Conservation (phyloP, 2,797 vertebrate genomes). For the Pseudopleuronectes americanus region DNA sequence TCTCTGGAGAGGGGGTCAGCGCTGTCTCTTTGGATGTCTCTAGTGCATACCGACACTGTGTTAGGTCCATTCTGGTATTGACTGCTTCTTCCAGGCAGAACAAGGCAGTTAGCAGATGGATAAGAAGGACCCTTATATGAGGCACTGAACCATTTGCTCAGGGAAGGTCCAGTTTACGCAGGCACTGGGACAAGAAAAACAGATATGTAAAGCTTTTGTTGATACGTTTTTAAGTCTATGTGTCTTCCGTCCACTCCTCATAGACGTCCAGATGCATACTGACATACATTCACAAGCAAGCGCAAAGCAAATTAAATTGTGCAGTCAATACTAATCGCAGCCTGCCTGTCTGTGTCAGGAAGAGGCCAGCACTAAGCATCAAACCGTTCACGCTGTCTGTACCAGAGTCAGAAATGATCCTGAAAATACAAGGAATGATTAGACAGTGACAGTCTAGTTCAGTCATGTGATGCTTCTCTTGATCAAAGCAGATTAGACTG, state of each 20-base stretch:
- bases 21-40: conserved; percentile 54
- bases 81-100: conserved; percentile 64
- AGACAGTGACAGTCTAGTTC: conserved; percentile 67
- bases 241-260: conserved; percentile 19
- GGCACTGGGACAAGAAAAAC: not conserved
- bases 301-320: conserved; percentile 53
- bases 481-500: conserved; percentile 74
- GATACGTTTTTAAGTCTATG: conserved; percentile 9
- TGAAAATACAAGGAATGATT: conserved; percentile 66
- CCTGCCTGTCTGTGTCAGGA: conserved; percentile 58
- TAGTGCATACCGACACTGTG: conserved; percentile 56
- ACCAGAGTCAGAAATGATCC: conserved; percentile 34
- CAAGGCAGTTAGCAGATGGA: conserved; percentile 40
- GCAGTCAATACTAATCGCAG: conserved; percentile 58
- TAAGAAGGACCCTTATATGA: conserved; percentile 35
- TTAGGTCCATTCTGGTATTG: conserved; percentile 58
- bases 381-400: conserved; percentile 48
- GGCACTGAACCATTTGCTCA: conserved; percentile 36
- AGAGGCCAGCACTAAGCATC: conserved; percentile 48
- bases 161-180: conserved; percentile 14
- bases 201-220: conserved; percentile 23
- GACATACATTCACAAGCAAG: conserved; percentile 50
- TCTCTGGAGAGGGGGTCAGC: conserved; percentile 55
- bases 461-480: conserved; percentile 64
- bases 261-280: conserved; percentile 23